phyloP scores from a whole-genome alignment of 2,888 invertebrate genomes.

The Hedychridium roseum region DNA sequence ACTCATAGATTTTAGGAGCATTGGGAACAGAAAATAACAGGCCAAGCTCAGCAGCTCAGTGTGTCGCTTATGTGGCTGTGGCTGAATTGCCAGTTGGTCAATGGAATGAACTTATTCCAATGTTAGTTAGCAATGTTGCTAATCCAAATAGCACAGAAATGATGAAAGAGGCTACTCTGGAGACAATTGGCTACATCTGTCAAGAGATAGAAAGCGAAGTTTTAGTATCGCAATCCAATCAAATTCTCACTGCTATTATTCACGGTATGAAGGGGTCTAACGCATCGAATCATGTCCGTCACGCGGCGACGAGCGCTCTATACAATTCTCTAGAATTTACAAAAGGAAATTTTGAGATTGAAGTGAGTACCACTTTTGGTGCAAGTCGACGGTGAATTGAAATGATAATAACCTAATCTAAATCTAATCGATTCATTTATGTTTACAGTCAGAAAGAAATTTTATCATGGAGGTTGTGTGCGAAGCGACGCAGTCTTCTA shows the following conservation, averaged over 20 bases:
- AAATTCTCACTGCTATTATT: conserved; percentile 97
- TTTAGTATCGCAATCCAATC: conserved; percentile 90
- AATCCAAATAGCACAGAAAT: conserved; percentile 87
- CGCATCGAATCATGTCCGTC: conserved; percentile 89
- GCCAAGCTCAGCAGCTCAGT: conserved; percentile 98
- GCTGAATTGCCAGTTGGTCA: conserved; percentile 91
- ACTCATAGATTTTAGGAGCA: conserved; percentile 82
- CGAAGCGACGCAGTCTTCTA: conserved; percentile 94
- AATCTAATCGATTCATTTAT: conserved; percentile 7
- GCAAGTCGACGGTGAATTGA: too few relatives aligned
- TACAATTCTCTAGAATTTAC: conserved; percentile 98
- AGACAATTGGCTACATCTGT: conserved; percentile 98
- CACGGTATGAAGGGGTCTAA: conserved; percentile 97
- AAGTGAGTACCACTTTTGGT: conserved; percentile 66
- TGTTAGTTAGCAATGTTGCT: conserved; percentile 91
- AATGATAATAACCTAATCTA: too few relatives aligned
- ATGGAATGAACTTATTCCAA: conserved; percentile 90
- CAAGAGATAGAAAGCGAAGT: conserved; percentile 97
- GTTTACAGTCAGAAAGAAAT: conserved; percentile 83
- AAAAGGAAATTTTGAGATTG: conserved; percentile 97
- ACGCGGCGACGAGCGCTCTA: conserved; percentile 96
- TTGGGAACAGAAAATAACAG: conserved; percentile 95
- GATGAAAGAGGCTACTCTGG: conserved; percentile 95
- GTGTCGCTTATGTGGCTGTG: conserved; percentile 98
- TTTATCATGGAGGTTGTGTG: conserved; percentile 99